Conservation (phyloP, 1,140 invertebrate species). For the Araneus ventricosus region DNA sequence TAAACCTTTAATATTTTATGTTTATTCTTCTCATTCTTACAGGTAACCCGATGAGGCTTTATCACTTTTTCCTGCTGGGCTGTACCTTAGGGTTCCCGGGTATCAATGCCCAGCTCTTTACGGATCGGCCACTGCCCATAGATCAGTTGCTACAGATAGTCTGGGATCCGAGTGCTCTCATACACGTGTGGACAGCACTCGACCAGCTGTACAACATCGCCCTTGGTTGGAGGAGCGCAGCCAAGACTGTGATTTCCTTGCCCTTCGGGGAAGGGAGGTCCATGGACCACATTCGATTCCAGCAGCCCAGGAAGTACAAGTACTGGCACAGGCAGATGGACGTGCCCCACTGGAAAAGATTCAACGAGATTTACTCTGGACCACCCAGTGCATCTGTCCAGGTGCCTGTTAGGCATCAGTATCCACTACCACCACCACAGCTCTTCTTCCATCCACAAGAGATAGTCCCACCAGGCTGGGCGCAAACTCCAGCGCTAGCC, state of each 20-base stretch:
- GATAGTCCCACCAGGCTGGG: neutral
- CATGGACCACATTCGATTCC: constrained; percentile 27
- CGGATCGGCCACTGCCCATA: constrained; percentile 15
- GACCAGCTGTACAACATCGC: constrained; percentile 68
- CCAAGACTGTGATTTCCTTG: constrained; percentile 24
- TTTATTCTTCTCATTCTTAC: neutral
- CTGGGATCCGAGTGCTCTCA: constrained; percentile 57
- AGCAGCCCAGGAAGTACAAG: constrained; percentile 27
- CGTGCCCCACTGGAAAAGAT: constrained; percentile 34
- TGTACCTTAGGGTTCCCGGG: neutral
- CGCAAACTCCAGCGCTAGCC: neutral
- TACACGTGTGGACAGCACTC: constrained; percentile 50
- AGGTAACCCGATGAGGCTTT: neutral
- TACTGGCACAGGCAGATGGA: neutral
- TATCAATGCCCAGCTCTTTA: constrained; percentile 6
- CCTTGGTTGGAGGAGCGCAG: constrained; percentile 30
- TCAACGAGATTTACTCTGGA: constrained; percentile 5
- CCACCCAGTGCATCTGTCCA: neutral
- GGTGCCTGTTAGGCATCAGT: neutral
- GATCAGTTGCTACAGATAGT: constrained; percentile 51
- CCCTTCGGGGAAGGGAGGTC: constrained; percentile 29
- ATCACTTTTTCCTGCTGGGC: neutral
- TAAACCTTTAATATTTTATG: neutral
- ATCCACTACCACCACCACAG: neutral
- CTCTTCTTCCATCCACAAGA: neutral